A percentile compares a stretch with the other conserved stretches of the same genome.
Evolutionary conservation across 2,888 invertebrate genomes (phyloP).

Genomic region (Drosophila quasianomalipes): DNA sequence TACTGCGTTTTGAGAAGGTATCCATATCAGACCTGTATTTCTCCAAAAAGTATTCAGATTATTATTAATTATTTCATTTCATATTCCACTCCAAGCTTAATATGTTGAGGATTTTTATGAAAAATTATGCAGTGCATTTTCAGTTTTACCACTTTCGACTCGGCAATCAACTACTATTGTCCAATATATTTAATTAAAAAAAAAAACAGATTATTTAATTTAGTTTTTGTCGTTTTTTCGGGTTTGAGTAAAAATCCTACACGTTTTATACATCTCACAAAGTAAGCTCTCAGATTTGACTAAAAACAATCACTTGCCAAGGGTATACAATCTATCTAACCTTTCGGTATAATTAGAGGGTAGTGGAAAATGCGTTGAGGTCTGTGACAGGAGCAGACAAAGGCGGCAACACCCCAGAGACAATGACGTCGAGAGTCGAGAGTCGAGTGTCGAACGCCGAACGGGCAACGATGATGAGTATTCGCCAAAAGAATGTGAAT

Average conservation of each 20-base stretch:
- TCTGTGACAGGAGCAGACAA: slow-evolving; percentile 11
- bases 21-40: too few relatives aligned
- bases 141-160: not conserved
- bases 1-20: not conserved
- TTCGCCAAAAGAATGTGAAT: slow-evolving; percentile 57
- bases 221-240: not conserved
- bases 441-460: not conserved
- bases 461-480: slow-evolving; percentile 64
- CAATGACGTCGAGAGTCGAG: slow-evolving; percentile 52
- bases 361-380: not conserved
- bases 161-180: not conserved
- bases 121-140: not conserved
- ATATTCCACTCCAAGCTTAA: not conserved
- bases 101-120: not conserved
- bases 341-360: not conserved
- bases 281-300: too few relatives aligned
- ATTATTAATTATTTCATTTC: not conserved
- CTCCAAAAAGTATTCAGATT: too few relatives aligned
- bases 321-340: not conserved
- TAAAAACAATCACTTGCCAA: not conserved
- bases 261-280: too few relatives aligned
- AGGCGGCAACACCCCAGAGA: slow-evolving; percentile 46
- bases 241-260: not conserved
- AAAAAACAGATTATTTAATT: not conserved
- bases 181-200: not conserved